Base-by-base conservation (phyloP, 2,888 invertebrate genomes). In the Cheilosia grossa region DNA sequence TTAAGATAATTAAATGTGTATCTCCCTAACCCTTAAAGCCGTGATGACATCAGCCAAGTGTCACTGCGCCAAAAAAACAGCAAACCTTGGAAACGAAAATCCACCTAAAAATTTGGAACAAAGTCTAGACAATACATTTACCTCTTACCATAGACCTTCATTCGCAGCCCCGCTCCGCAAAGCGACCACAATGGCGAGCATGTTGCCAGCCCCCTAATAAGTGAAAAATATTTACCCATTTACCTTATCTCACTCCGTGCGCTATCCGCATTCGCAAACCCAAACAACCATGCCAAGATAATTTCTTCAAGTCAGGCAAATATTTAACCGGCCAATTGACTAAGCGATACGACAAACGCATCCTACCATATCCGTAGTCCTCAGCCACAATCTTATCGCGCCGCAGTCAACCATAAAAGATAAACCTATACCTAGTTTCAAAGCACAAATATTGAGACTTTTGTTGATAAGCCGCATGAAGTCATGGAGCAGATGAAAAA, bases 201-300 rank as follows among this genome's bases (percentile, higher is more conserved):
- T 61, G 53, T 51, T 74, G 54, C 58, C 64, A 66, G 24, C 56
- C 49, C 42, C 47, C 27, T 17, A 69, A 53, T 59, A 77, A 69
- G 51, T 53, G 59, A 51, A 77, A 67, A 78, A 78, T 78, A 78
- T 78, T 78, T 78, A n/a, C 56, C 67, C 49, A 13, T 63, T 70
- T 69, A 61, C 54, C 78, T 63, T 78, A 78, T 78, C 78, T 49
- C 37, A 37, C 9, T 17, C 47, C 17, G 24, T 64, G 17, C 58
- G 63, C 24, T 54, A 47, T 63, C 54, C 44, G 37, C 54, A 63
- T 51, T 51, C 24, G 15, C 13, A 63, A 17, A 49, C 4, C 30
- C 63, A 17, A 73, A 40, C 47, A 63, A 42, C 53, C 42, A 61
- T 40, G 42, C 56, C 27, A 74, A 74, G 56, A 58, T 66, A 27